phyloP scores from a whole-genome alignment of 2,797 vertebrate genomes.

The Silurus aristotelis region DNA sequence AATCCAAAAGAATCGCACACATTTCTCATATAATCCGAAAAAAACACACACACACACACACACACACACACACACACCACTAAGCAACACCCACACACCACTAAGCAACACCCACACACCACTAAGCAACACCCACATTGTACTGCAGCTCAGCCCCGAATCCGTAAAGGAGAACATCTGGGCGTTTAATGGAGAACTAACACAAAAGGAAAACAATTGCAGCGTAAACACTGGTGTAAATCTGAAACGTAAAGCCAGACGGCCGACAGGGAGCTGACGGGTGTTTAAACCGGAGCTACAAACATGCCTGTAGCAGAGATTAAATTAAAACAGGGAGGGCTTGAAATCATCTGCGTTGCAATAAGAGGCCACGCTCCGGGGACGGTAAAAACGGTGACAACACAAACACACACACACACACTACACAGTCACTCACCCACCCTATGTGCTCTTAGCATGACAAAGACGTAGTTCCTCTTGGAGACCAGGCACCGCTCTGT shows the following conservation, averaged over 20 bases:
- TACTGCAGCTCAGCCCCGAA: background rate
- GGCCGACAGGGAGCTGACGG: background rate
- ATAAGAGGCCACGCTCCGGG: background rate
- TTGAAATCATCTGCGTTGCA: background rate
- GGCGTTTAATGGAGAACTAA: slow-evolving; percentile 8
- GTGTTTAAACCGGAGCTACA: background rate
- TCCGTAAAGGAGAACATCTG: background rate
- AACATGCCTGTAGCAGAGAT: background rate
- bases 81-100: background rate
- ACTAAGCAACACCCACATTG: background rate
- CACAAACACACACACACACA: slow-evolving; percentile 41
- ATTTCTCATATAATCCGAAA: background rate
- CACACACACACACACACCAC: background rate
- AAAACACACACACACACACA: background rate
- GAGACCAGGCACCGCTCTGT: slow-evolving; percentile 33
- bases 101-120: background rate
- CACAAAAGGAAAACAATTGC: slow-evolving; percentile 14
- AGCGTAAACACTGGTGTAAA: slow-evolving; percentile 4
- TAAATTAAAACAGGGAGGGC: background rate
- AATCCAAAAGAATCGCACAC: background rate
- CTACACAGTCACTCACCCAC: slow-evolving; percentile 41
- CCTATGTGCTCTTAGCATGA: slow-evolving; percentile 28
- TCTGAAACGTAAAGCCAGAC: background rate
- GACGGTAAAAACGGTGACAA: background rate
- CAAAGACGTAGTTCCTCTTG: slow-evolving; percentile 38